A percentile compares a stretch with the other conserved stretches of the same genome.
Conservation (phyloP, 2,113 vertebrate genomes). For the Eonycteris spelaea region DNA sequence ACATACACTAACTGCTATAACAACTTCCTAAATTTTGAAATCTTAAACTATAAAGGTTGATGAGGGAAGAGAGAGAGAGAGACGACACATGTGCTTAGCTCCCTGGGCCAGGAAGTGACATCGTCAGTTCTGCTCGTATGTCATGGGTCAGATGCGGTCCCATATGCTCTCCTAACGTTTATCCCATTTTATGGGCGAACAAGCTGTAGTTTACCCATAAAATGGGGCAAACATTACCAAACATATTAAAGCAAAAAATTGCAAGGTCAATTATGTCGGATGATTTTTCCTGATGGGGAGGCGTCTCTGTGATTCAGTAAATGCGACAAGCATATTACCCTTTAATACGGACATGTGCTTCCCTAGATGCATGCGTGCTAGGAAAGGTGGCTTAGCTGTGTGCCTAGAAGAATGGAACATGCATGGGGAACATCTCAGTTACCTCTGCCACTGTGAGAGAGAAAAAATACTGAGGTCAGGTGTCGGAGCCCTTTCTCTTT, state of each 20-base stretch:
- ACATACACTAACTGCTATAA: not conserved
- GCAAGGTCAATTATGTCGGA: too few relatives aligned
- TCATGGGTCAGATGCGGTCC: not conserved
- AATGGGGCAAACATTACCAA: too few relatives aligned
- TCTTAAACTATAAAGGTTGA: not conserved
- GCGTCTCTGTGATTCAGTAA: too few relatives aligned
- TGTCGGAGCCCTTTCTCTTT: not conserved
- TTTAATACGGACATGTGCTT: too few relatives aligned
- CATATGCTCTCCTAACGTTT: too few relatives aligned
- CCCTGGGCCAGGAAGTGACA: not conserved
- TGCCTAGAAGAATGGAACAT: not conserved
- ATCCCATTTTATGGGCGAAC: too few relatives aligned
- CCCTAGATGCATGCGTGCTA: accelerated
- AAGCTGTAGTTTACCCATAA: too few relatives aligned
- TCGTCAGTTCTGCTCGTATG: not conserved
- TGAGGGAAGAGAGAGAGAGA: not conserved
- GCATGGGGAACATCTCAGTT: not conserved
- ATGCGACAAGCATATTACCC: too few relatives aligned
- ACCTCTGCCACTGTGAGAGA: not conserved
- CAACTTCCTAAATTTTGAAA: not conserved
- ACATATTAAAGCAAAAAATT: too few relatives aligned
- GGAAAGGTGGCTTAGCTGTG: not conserved
- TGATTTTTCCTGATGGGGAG: too few relatives aligned
- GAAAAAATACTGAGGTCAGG: not conserved
- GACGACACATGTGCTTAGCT: not conserved